Conservation (phyloP, 1,140 invertebrate species). For the Metopolophium dirhodum region DNA sequence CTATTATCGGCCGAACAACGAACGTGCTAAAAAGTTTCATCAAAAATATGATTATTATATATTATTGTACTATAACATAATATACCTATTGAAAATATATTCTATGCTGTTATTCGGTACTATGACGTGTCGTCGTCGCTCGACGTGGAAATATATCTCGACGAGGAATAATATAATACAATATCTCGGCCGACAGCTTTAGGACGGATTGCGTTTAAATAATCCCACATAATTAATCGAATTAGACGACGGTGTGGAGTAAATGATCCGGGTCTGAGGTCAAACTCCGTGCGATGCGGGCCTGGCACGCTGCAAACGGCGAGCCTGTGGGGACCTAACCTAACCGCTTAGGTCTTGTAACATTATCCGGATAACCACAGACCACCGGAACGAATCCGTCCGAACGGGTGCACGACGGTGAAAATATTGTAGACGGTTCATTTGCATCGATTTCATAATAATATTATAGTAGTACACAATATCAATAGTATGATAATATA, state of each 20-base stretch:
- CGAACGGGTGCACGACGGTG: neutral
- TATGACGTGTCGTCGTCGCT: neutral
- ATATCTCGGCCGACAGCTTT: neutral
- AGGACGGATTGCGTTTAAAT: neutral
- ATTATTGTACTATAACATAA: too few species aligned
- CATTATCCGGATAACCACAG: neutral
- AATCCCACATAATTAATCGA: neutral
- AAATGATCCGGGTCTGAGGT: conserved; percentile 6
- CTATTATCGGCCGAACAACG: too few species aligned
- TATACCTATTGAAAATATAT: too few species aligned
- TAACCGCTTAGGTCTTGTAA: neutral
- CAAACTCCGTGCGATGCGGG: neutral
- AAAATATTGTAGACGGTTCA: neutral
- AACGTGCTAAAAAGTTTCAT: neutral
- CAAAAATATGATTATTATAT: neutral
- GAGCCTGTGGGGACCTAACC: neutral
- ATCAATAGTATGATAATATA: neutral
- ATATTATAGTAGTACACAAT: neutral
- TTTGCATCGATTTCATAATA: neutral
- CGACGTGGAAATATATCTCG: too few species aligned
- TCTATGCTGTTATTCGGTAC: too few species aligned
- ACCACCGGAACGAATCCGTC: neutral
- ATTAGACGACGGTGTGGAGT: neutral
- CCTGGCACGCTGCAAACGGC: neutral
- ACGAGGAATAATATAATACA: neutral